phyloP scores from a whole-genome alignment of 2,113 vertebrate genomes.

The Arvicanthis niloticus region DNA sequence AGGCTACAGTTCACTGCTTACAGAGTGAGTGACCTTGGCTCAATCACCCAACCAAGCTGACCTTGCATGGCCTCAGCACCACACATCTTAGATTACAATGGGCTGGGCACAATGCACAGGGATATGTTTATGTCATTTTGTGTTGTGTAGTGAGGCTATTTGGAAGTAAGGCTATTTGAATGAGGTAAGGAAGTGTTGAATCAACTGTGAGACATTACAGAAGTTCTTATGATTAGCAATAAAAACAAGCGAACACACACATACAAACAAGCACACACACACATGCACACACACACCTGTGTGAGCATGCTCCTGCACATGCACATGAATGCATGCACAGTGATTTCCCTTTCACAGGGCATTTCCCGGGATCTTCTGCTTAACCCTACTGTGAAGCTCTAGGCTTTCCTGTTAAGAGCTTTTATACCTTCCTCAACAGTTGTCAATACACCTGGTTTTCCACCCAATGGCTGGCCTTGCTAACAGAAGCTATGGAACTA shows the following conservation, averaged over 20 bases:
- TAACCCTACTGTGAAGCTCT: not conserved
- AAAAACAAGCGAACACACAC: not conserved
- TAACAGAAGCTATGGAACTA: not conserved
- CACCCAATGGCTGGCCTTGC: not conserved
- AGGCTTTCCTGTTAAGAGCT: not conserved
- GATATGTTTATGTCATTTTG: not conserved
- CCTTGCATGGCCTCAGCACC: not conserved
- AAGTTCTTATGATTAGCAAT: not conserved
- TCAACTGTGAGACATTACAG: not conserved
- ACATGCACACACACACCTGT: not conserved
- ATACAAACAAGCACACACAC: not conserved
- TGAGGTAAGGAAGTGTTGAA: not conserved
- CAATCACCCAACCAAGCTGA: not conserved
- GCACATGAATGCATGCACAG: too few relatives aligned
- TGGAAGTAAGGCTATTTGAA: not conserved
- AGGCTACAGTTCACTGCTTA: not conserved
- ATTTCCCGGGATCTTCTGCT: not conserved
- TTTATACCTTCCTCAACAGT: not conserved
- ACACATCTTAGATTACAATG: not conserved
- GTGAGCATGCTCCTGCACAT: too few relatives aligned
- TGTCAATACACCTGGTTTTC: conserved; percentile 7
- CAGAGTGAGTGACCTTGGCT: not conserved
- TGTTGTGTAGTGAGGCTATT: not conserved
- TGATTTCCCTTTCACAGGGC: not conserved
- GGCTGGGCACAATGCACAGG: too few relatives aligned